Evolutionary conservation across 2,113 vertebrate species (phyloP).

Genomic region (Tonatia bakeri): DNA sequence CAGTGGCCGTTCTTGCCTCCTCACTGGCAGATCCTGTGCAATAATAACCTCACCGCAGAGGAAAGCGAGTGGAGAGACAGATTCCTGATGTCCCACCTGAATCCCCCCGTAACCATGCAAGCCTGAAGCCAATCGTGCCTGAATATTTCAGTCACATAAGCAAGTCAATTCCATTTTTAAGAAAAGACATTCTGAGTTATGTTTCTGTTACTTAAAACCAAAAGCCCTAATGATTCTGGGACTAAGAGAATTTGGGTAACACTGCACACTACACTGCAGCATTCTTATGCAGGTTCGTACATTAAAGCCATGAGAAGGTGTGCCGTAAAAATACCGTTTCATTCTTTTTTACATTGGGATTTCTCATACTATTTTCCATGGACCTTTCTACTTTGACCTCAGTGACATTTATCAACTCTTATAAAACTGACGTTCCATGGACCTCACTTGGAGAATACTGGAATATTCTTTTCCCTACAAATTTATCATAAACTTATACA

Average conservation of each 20-base stretch:
- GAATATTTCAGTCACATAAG: background rate
- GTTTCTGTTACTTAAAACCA: background rate
- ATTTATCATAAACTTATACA: slow-evolving; percentile 8
- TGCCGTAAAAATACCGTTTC: background rate
- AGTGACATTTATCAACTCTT: background rate
- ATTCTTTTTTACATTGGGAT: background rate
- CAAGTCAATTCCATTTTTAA: background rate
- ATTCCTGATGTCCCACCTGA: background rate
- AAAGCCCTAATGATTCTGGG: background rate
- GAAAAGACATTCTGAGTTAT: background rate
- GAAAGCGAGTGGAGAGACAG: background rate
- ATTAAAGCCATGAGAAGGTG: background rate
- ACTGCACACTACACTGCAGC: background rate
- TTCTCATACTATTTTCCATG: background rate
- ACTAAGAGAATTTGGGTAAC: background rate
- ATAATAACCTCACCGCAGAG: background rate
- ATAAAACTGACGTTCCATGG: background rate
- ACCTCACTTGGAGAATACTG: background rate
- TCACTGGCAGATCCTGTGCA: background rate
- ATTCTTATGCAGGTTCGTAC: background rate
- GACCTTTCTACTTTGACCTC: background rate
- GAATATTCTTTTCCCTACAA: background rate
- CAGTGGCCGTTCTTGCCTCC: background rate
- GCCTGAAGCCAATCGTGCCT: background rate
- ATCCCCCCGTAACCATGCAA: background rate